These are phyloP conservation scores for Brachypodius melanocephalos DNA, from an alignment of 2,113 vertebrate genomes.

Conservation along the genomic window DNA sequence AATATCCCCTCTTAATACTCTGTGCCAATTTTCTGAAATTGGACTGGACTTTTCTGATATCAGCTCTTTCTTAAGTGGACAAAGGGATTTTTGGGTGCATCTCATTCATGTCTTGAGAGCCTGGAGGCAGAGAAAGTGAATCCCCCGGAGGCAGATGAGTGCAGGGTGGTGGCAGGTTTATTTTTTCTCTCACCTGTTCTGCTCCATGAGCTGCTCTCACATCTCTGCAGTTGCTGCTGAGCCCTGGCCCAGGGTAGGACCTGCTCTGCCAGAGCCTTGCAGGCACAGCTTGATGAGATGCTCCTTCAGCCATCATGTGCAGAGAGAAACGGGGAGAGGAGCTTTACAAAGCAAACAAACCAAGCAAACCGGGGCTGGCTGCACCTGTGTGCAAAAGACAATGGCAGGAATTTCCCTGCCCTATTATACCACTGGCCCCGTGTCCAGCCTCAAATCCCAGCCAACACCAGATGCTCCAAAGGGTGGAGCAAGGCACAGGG, in stretches of 20 bases:
- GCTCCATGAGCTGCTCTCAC: neutral
- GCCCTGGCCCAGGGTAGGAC: neutral
- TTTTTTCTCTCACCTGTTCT: neutral
- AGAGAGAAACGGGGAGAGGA: neutral
- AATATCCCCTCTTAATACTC: neutral
- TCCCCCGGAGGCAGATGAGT: neutral
- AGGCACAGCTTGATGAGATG: neutral
- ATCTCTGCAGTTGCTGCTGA: neutral
- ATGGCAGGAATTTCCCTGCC: neutral
- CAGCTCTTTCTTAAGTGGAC: neutral
- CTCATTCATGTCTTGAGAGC: neutral
- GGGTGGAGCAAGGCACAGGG: neutral
- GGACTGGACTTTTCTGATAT: neutral
- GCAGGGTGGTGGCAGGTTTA: neutral
- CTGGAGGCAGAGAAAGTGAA: neutral
- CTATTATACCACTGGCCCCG: neutral
- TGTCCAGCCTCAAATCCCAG: neutral
- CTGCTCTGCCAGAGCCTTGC: constrained; percentile 22
- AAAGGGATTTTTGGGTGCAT: neutral
- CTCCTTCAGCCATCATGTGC: neutral
- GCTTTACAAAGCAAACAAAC: neutral
- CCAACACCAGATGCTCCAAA: neutral
- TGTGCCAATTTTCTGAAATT: neutral
- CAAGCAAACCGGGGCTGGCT: neutral
- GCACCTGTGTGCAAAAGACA: constrained; percentile 19